phyloP scores from a whole-genome alignment of 2,797 vertebrate species.

The Acanthis flammea region DNA sequence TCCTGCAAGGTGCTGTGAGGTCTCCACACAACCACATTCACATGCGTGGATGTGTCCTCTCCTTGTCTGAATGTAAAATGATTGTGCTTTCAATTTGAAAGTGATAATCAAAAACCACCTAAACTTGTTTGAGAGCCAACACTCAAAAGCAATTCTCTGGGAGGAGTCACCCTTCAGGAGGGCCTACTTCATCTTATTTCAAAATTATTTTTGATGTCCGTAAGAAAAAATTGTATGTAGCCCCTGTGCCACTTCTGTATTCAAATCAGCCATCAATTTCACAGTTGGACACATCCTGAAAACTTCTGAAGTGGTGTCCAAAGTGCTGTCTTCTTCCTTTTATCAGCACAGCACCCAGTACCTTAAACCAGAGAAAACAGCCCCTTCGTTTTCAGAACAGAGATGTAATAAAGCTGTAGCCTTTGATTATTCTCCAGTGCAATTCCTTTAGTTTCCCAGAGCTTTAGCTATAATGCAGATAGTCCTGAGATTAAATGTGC shows the following conservation, averaged over 20 bases:
- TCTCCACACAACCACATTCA: neutral
- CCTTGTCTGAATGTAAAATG: neutral
- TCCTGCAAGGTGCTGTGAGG: neutral
- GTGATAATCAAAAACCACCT: neutral
- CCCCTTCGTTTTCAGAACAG: neutral
- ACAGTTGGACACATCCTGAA: neutral
- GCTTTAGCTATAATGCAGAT: conserved; percentile 26
- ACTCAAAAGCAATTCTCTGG: neutral
- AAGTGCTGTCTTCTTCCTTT: neutral
- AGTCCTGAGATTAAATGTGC: conserved; percentile 44
- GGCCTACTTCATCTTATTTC: neutral
- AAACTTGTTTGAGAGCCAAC: neutral
- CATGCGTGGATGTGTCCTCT: rapidly evolving
- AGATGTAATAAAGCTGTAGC: conserved; percentile 16
- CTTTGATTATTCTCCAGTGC: conserved; percentile 46
- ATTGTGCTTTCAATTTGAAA: neutral
- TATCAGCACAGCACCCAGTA: neutral
- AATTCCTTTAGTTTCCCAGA: conserved; percentile 34
- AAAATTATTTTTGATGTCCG: neutral
- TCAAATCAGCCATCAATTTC: neutral
- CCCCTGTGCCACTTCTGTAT: neutral
- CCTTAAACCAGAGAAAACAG: neutral
- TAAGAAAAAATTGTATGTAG: neutral
- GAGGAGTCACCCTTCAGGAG: neutral
- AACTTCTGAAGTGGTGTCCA: neutral